Evolutionary conservation across 2,113 vertebrate species (phyloP).

Genomic region (Aptenodytes forsteri): DNA sequence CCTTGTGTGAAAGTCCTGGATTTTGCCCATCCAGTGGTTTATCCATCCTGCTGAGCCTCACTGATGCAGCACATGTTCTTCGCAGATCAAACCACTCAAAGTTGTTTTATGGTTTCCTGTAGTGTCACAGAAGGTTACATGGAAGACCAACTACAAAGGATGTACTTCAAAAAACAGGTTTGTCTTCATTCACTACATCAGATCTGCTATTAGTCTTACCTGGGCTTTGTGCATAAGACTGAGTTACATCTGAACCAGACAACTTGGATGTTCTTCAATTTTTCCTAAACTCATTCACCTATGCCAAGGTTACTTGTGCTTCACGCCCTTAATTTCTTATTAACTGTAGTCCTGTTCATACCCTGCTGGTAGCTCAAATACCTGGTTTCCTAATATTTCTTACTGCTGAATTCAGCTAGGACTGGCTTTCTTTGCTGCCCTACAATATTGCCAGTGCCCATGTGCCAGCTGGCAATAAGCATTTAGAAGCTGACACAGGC

Average conservation of each 20-base stretch:
- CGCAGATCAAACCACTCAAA: background rate
- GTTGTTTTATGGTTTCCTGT: background rate
- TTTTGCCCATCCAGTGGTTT: background rate
- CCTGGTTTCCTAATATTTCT: background rate
- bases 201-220: background rate
- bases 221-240: background rate
- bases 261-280: background rate
- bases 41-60: background rate
- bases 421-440: background rate
- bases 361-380: background rate
- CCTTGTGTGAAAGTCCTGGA: background rate
- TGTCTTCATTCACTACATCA: background rate
- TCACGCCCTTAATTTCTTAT: background rate
- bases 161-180: background rate
- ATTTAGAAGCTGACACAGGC: background rate
- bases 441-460: background rate
- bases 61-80: fast-evolving
- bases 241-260: background rate
- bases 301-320: background rate
- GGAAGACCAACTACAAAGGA: background rate
- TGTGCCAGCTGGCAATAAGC: background rate
- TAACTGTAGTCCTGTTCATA: background rate
- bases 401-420: background rate
- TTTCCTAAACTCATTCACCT: background rate
- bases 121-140: background rate